These are phyloP conservation scores for Opisthocomus hoazin DNA, from an alignment of 2,113 vertebrate genomes.

Conservation along the genomic window DNA sequence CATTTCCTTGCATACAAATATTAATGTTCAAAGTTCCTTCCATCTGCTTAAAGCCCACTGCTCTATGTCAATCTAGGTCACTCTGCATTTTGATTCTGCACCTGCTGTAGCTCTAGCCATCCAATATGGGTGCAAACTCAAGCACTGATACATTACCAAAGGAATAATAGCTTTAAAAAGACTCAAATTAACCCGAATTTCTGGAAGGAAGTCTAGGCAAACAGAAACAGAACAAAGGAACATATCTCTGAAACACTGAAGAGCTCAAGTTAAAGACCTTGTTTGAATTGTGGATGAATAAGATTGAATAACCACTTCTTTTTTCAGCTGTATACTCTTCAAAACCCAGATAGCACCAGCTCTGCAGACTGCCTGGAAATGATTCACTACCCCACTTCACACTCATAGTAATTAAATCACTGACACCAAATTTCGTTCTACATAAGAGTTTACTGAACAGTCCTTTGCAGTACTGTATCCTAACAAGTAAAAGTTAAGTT, in stretches of 20 bases:
- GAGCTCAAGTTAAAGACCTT: not conserved
- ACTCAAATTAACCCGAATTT: not conserved
- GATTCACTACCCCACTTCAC: not conserved
- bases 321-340: not conserved
- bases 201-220: not conserved
- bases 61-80: not conserved
- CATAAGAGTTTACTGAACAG: not conserved
- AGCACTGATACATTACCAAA: not conserved
- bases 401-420: not conserved
- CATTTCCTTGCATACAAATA: not conserved
- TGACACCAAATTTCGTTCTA: not conserved
- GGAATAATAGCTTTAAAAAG: not conserved
- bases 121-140: not conserved
- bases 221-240: not conserved
- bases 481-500: not conserved
- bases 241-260: not conserved
- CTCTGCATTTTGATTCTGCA: not conserved
- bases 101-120: not conserved
- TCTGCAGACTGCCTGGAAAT: constrained; percentile 2
- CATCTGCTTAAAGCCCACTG: not conserved
- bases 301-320: not conserved
- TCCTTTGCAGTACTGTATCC: not conserved
- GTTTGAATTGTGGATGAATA: not conserved
- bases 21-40: not conserved
- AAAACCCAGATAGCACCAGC: constrained; percentile 5